Evolutionary conservation across 2,888 invertebrate species (phyloP).

Genomic region (Pogonocherus hispidulus): DNA sequence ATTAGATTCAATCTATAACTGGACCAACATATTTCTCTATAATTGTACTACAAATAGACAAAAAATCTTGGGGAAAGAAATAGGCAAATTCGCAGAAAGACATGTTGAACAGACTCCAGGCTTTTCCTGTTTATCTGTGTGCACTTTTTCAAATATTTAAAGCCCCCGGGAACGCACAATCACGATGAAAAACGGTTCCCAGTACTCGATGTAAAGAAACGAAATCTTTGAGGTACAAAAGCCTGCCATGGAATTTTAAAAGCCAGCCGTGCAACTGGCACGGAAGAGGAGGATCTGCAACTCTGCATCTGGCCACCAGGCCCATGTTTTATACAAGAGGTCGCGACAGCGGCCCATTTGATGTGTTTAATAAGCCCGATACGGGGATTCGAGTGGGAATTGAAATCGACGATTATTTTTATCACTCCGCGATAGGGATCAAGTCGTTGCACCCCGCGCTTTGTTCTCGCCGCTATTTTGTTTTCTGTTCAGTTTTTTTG

Average conservation of each 20-base stretch:
- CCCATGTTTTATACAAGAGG: slow-evolving; percentile 16
- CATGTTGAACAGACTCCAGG: too few species aligned
- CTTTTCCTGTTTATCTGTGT: too few species aligned
- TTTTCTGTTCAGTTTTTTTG: not conserved
- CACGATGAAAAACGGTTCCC: too few species aligned
- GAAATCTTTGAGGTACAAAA: too few species aligned
- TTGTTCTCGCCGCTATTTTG: not conserved
- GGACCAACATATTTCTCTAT: too few species aligned
- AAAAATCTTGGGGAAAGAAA: too few species aligned
- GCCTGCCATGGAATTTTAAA: not conserved
- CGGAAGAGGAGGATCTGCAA: slow-evolving; percentile 7
- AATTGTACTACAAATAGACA: too few species aligned
- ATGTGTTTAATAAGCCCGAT: slow-evolving; percentile 6
- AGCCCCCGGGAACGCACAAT: too few species aligned
- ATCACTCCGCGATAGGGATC: not conserved
- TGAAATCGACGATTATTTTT: not conserved
- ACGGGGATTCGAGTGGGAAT: not conserved
- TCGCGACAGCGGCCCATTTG: slow-evolving; percentile 9
- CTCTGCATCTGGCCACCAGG: not conserved
- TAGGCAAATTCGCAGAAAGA: too few species aligned
- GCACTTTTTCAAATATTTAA: too few species aligned
- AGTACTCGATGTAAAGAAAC: too few species aligned
- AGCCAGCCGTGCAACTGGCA: not conserved
- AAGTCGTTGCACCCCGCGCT: not conserved
- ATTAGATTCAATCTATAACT: too few species aligned